A percentile compares a stretch with the other conserved stretches of the same genome.
Evolutionary conservation across 2,797 vertebrate species (phyloP).

Genomic region (Petrocephalus schoutedeni): DNA sequence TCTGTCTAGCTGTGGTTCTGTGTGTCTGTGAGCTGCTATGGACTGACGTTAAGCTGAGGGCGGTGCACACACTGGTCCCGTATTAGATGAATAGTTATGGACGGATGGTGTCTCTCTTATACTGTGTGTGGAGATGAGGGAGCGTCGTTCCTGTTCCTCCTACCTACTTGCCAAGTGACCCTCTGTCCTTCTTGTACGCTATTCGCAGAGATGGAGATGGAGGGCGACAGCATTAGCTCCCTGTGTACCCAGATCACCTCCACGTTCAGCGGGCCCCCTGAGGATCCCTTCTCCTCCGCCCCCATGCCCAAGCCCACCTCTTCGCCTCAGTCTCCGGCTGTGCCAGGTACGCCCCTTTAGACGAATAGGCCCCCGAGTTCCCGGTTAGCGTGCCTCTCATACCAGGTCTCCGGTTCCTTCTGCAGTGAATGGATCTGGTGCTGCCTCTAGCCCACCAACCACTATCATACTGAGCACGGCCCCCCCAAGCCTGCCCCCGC

Average conservation of each 20-base stretch:
- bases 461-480: slow-evolving; percentile 69
- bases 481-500: slow-evolving; percentile 59
- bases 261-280: slow-evolving; percentile 82
- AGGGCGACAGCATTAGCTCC: slow-evolving; percentile 91
- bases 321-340: slow-evolving; percentile 84
- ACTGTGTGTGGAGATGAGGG: neutral
- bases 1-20: neutral
- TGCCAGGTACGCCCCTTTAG: slow-evolving; percentile 69
- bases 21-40: neutral
- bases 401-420: slow-evolving; percentile 47
- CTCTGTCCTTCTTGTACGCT: slow-evolving; percentile 4
- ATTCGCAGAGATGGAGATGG: slow-evolving; percentile 77
- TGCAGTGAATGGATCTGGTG: slow-evolving; percentile 87
- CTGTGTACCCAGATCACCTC: slow-evolving; percentile 93
- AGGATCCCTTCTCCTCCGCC: slow-evolving; percentile 91
- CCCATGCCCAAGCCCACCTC: slow-evolving; percentile 84
- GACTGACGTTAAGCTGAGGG: neutral
- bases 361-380: neutral
- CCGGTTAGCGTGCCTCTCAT: neutral
- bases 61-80: neutral
- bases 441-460: slow-evolving; percentile 74
- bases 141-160: neutral
- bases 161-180: neutral
- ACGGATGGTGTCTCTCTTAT: neutral
- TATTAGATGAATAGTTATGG: neutral